Percentiles rank a stretch among this genome's conserved stretches.
Conservation (phyloP, 2,113 vertebrate genomes). For the Charina bottae region DNA sequence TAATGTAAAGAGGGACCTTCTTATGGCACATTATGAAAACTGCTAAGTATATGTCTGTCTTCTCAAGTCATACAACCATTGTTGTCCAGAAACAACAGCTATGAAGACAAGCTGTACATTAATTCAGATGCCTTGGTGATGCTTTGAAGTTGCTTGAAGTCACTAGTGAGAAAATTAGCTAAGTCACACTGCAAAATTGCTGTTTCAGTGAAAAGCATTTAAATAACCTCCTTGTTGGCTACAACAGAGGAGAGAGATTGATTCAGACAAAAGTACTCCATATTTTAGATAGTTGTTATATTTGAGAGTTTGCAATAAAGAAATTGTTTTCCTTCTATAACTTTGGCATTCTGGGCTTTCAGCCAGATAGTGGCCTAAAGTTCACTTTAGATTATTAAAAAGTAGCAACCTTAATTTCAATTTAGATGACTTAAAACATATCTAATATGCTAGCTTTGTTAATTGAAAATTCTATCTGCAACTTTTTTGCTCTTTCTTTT, state of each 20-base stretch:
- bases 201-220: background rate
- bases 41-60: background rate
- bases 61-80: background rate
- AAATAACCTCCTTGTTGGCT: background rate
- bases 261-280: background rate
- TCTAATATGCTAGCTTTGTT: constrained; percentile 25
- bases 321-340: background rate
- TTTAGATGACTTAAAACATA: background rate
- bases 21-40: background rate
- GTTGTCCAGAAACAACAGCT: background rate
- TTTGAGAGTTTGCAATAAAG: background rate
- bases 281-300: background rate
- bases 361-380: background rate
- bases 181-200: background rate
- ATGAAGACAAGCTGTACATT: background rate
- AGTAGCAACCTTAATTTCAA: background rate
- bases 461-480: constrained; percentile 50
- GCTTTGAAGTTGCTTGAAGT: background rate
- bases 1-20: background rate
- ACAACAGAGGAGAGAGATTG: background rate
- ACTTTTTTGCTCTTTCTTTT: constrained; percentile 55
- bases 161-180: background rate
- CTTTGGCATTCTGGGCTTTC: constrained; percentile 8
- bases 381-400: background rate
- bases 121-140: background rate